Evolutionary conservation across 2,113 vertebrate genomes (phyloP), one percentile per base, ranked within the genome.

Genomic region (Sander vitreus): DNA sequence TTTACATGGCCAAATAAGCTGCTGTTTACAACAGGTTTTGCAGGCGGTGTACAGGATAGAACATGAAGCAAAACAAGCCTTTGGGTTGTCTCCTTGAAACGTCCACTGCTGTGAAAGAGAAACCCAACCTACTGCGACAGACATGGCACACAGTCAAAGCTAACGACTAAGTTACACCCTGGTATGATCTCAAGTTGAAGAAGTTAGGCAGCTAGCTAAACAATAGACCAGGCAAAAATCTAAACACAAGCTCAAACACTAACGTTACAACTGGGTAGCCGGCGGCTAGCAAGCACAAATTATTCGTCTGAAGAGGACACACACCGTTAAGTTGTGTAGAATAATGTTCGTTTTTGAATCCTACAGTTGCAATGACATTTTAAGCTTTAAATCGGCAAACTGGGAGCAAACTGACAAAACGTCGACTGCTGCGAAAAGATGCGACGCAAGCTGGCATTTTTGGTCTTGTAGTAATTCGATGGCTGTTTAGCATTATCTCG

Each of bases 221-320:
- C 23, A 36, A 18, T 0, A 9, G 0, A 65, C 6, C 23, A 50
- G 45, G 16, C 27, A 79, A 55, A 48, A 27, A 3, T 48, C 25
- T n/a, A 43, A 43, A 57, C 6, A 53, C 14, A 14, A 67, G 30
- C 30, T 27, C 8, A 19, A 59, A n/a, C 55, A 67, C 71, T 63
- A 73, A 18, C 0, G 18, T 23, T 48, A 73, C 43, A 73, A 1
- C 21, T 6, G n/a, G 39, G 74, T 66, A 84, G 73, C 70, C 55
- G 55, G 84, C 55, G 55, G 84, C 70, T 92, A 92, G 73, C 83
- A 78, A 81, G 60, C 27, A 58, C 7, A 75, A 21, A 60, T 36
- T 55, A 75, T 25, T 60, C 58, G 11, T 27, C 65, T 68, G 87
- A 86, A 83, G 63, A 88, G 77, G 85, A 89, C 87, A 88, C 89